Conservation (phyloP, 1,140 invertebrate genomes). For the Drosophila lini region DNA sequence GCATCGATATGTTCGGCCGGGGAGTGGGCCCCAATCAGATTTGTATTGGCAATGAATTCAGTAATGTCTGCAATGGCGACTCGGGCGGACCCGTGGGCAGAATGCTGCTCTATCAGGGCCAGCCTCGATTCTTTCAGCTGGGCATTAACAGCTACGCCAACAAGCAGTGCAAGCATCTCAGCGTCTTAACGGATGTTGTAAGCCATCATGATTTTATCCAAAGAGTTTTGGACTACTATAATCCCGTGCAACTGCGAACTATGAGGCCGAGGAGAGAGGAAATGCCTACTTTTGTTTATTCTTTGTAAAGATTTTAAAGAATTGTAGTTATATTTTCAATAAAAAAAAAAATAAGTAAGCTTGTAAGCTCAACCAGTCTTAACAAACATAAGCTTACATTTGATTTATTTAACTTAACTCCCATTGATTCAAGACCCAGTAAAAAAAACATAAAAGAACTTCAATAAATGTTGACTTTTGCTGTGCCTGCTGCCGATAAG, state of each 20-base stretch:
- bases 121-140: background rate
- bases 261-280: background rate
- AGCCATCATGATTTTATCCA: constrained; percentile 1
- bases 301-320: background rate
- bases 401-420: background rate
- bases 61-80: constrained; percentile 12
- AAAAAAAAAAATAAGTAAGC: too few relatives aligned
- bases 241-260: background rate
- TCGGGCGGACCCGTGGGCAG: constrained; percentile 13
- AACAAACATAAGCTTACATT: too few relatives aligned
- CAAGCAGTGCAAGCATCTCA: background rate
- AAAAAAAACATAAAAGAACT: too few relatives aligned
- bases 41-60: background rate
- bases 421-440: background rate
- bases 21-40: background rate
- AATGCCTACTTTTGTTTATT: background rate
- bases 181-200: background rate
- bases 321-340: too few relatives aligned
- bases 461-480: constrained; percentile 43
- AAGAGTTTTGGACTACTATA: background rate
- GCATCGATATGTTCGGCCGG: background rate
- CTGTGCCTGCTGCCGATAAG: constrained; percentile 30
- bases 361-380: too few relatives aligned
- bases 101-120: background rate
- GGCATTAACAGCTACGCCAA: constrained; percentile 15